Conservation (phyloP, 2,113 vertebrate genomes). For the Peromyscus polionotus region DNA sequence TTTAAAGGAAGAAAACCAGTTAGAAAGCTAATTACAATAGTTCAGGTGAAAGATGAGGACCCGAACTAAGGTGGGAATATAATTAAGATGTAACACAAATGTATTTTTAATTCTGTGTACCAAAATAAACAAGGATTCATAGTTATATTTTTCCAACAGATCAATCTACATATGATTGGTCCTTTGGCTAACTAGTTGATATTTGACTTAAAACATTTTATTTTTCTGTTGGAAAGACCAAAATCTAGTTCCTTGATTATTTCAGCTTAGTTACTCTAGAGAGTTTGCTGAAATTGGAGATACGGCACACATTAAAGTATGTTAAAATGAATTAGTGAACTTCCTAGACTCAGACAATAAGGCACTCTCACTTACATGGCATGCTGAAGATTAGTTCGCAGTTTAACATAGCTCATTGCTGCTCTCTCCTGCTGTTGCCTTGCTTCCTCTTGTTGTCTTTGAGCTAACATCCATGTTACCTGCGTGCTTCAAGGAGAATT, state of each 20-base stretch:
- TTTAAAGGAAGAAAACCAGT: slow-evolving; percentile 73
- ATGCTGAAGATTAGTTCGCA: slow-evolving; percentile 99
- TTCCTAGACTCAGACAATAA: slow-evolving; percentile 85
- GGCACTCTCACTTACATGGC: slow-evolving; percentile 93
- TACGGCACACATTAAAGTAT: slow-evolving; percentile 82
- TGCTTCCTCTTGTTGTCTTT: slow-evolving; percentile 97
- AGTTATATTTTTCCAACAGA: slow-evolving; percentile 84
- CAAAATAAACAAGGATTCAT: slow-evolving; percentile 83
- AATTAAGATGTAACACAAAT: slow-evolving; percentile 75
- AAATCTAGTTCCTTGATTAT: slow-evolving; percentile 83
- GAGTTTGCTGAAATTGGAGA: slow-evolving; percentile 79
- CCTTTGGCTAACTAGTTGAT: slow-evolving; percentile 77
- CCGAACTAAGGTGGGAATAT: slow-evolving; percentile 75
- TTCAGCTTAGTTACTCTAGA: slow-evolving; percentile 80
- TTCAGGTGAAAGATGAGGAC: slow-evolving; percentile 78
- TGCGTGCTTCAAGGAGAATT: slow-evolving; percentile 94
- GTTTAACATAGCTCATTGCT: slow-evolving; percentile 98
- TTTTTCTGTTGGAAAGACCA: slow-evolving; percentile 81
- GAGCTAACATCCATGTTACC: slow-evolving; percentile 99
- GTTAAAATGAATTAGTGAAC: slow-evolving; percentile 84
- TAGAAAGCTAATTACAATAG: slow-evolving; percentile 75
- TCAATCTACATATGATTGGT: slow-evolving; percentile 65
- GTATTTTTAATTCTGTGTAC: slow-evolving; percentile 80
- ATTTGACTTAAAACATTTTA: slow-evolving; percentile 59
- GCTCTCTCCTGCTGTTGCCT: slow-evolving; percentile 98